These are phyloP conservation scores for Onychomys torridus DNA, from an alignment of 2,797 vertebrate species.

Conservation along the genomic window DNA sequence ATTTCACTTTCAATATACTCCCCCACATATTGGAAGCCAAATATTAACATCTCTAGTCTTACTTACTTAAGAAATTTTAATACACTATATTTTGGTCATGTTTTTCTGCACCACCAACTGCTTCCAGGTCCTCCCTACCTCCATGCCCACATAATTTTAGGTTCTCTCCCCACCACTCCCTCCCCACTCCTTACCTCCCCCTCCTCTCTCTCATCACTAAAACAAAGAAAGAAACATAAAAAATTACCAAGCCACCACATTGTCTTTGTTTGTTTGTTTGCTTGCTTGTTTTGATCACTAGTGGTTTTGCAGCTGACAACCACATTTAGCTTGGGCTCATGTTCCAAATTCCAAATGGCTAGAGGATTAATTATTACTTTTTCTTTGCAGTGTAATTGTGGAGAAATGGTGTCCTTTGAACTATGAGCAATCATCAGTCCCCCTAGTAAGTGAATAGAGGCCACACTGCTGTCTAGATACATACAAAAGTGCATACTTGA, in stretches of 20 bases:
- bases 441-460: conserved; percentile 2
- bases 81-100: background rate
- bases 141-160: background rate
- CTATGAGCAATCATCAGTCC: background rate
- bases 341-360: background rate
- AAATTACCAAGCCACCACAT: background rate
- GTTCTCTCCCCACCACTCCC: background rate
- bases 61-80: background rate
- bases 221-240: background rate
- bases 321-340: conserved; percentile 8
- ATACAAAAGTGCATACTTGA: background rate
- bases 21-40: background rate
- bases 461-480: background rate
- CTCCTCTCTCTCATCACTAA: background rate
- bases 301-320: background rate
- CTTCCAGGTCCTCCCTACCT: background rate
- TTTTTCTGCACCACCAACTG: background rate
- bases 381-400: conserved; percentile 18
- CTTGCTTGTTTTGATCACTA: background rate
- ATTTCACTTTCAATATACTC: background rate
- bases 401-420: background rate
- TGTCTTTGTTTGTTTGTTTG: background rate
- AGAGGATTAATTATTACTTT: background rate
- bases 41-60: background rate
- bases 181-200: background rate